phyloP scores from a whole-genome alignment of 2,113 vertebrate species.

The Strix aluco region DNA sequence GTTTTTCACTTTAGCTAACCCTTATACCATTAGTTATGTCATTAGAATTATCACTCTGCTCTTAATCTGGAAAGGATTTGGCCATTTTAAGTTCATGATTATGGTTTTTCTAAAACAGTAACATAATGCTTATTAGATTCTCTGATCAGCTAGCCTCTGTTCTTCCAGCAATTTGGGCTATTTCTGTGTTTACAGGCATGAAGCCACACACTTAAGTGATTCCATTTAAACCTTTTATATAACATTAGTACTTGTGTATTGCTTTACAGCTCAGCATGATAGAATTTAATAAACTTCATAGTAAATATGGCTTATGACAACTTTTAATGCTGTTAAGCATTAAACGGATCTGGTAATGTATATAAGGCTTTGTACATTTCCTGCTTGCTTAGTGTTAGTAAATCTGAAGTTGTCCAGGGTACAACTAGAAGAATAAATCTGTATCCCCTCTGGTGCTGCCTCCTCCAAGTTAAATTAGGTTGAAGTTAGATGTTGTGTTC shows the following conservation, averaged over 20 bases:
- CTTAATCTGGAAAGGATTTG: not conserved
- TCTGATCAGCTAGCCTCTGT: not conserved
- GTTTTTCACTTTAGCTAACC: not conserved
- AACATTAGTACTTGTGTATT: not conserved
- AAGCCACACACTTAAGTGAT: not conserved
- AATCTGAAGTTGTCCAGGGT: not conserved
- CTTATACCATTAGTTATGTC: not conserved
- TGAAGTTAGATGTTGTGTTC: not conserved
- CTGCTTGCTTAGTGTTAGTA: not conserved
- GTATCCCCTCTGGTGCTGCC: not conserved
- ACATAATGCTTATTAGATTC: not conserved
- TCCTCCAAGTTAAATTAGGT: not conserved
- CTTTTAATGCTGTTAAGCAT: not conserved
- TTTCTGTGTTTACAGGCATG: slow-evolving; percentile 12
- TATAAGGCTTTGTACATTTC: not conserved
- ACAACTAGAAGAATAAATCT: not conserved
- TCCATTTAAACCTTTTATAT: not conserved
- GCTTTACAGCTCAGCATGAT: not conserved
- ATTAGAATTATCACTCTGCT: not conserved
- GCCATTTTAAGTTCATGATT: not conserved
- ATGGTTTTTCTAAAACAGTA: not conserved
- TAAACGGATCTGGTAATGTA: not conserved
- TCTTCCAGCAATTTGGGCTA: slow-evolving; percentile 9
- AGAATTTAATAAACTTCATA: not conserved
- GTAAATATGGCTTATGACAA: not conserved